Conservation (phyloP, 2,113 vertebrate species). For the Colossoma macropomum region DNA sequence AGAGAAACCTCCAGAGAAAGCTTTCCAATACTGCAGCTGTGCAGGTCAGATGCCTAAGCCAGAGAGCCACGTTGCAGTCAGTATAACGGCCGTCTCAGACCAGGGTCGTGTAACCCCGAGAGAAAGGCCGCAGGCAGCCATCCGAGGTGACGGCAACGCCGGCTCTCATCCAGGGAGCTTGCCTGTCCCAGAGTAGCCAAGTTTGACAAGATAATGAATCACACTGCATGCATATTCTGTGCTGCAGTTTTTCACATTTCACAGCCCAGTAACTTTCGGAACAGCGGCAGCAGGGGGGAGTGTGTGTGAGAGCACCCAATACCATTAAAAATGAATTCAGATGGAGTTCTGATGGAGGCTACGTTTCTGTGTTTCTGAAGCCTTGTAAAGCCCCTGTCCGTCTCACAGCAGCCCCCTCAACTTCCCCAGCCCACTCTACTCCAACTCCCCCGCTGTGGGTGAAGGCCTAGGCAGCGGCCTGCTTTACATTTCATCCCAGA, state of each 20-base stretch:
- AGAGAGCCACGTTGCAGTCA: constrained; percentile 26
- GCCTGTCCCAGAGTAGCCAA: constrained; percentile 63
- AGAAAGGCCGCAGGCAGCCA: constrained; percentile 28
- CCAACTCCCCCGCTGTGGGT: not conserved
- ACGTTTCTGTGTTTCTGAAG: constrained; percentile 27
- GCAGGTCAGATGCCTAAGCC: constrained; percentile 14
- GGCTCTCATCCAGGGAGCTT: constrained; percentile 39
- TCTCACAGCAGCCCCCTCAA: not conserved
- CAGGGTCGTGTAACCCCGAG: constrained; percentile 19
- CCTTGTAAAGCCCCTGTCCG: not conserved
- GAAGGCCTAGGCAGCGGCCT: not conserved
- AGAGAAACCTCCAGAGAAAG: not conserved
- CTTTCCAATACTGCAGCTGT: not conserved
- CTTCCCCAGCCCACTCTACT: not conserved
- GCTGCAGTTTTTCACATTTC: constrained; percentile 77
- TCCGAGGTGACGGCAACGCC: constrained; percentile 16
- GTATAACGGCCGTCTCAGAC: constrained; percentile 36
- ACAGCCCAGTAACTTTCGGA: constrained; percentile 72
- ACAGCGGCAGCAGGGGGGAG: constrained; percentile 30
- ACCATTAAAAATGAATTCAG: constrained; percentile 52
- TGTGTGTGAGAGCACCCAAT: constrained; percentile 18
- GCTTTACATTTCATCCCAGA: constrained; percentile 31
- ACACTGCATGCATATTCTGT: constrained; percentile 65
- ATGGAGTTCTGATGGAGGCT: constrained; percentile 25
- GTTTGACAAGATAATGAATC: constrained; percentile 81